Base-by-base conservation (phyloP, 2,888 invertebrate species). In the Drosophila paramelanica region DNA sequence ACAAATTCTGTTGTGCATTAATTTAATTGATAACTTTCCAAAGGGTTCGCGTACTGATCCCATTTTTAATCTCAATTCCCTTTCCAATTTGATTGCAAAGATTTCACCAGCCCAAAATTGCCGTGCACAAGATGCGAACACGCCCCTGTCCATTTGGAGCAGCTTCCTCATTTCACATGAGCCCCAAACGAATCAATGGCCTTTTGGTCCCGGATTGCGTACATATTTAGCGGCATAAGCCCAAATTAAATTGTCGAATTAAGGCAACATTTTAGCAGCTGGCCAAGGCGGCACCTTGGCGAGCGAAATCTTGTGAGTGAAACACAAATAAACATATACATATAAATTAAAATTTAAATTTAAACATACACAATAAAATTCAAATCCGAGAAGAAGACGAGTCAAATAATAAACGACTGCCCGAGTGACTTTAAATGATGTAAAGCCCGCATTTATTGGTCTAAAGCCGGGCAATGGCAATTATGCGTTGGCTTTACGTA, bases 351-450 rank as follows among this genome's bases (percentile, higher is more conserved):
- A 88, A 79, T 78, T 82, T 71, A 80, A 88, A 86, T 84, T 86
- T 82, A 84, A 84, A 86, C 83, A 83, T 84, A 86, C 75, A 88
- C 87, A 86, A 83, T 86, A 82, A 88, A 88, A 84, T 88, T 78
- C 80, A 86, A 83, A 80, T 80, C 77, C 43, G 43, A 25, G 51
- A 27, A 4, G 52, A 31, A 58, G 55, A 51, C 52, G 45, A 62
- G 77, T 52, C 55, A 75, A 75, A 89, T 83, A 81, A 87, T 87
- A 77, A 87, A 75, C 70, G 79, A 69, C 70, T 53, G 68, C 42
- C 52, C 65, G 65, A 72, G 76, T 76, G 89, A 77, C 88, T 85
- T 62, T 80, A 82, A 88, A 85, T 84, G 84, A 79, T 87, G 77
- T 84, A 79, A 85, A 79, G 73, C 78, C 86, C 76, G 77, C 85